Base-by-base conservation (phyloP, 1,140 invertebrate genomes). In the Bombus waltoni region DNA sequence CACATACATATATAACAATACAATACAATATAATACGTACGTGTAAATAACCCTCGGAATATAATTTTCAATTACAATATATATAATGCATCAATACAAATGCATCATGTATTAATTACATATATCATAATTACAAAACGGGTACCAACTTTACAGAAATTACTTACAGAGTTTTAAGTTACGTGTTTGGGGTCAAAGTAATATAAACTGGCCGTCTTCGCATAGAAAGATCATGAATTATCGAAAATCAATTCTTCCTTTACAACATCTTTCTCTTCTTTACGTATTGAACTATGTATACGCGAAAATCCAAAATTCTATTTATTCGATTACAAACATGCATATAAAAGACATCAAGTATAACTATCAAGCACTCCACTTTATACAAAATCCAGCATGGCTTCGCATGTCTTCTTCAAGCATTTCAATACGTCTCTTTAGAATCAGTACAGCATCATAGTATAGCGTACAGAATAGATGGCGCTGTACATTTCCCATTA, bases 121-220 rank as follows among this genome's bases (percentile, higher is more conserved):
- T 42, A n/a, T 44, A 57, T 42, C 53, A 28, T 28, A 35, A 38
- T 6, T 42, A 25, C 3, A 47, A 72, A 42, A 35, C 28, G 76
- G 73, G 1, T n/a, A n/a, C 57, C 65, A 25, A 28, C 28, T n/a
- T 13, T 44, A 22, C 18, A 57, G 44, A 42, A 40, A 28, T 22
- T 78, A 18, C 81, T 73, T 78, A 84, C 74, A 42, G 15, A 62
- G 18, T 47, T 84, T 62, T 47, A 25, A 53, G 11, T 32, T 35
- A 70, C 57, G 2, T 66, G 32, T 83, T 38, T 65, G 28, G 59
- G 28, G 28, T 18, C n/a, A 4, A 57, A 42, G 22, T 70, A 44
- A 57, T 5, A 65, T 22, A 53, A 77, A 28, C 44, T 83, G 42
- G 13, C 38, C 28, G 38, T 32, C 65, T 11, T 70, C 18, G 11